Evolutionary conservation across 2,888 invertebrate genomes (phyloP).

Genomic region (Sarcophaga caerulescens): DNA sequence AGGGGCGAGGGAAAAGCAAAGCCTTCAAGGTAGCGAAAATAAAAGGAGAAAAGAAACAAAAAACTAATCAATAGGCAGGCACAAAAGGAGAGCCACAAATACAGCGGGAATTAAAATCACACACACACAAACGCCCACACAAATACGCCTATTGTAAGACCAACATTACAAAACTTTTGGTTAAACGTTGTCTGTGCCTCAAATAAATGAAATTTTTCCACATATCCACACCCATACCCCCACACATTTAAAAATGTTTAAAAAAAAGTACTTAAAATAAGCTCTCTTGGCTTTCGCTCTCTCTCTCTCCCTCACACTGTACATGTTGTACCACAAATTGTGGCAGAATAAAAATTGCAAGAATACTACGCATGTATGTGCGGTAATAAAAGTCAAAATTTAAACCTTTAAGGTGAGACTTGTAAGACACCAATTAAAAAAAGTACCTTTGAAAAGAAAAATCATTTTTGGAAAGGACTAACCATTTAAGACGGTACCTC

Average conservation of each 20-base stretch:
- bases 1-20: background rate
- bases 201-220: too few species aligned
- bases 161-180: too few species aligned
- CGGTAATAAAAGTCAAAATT: slow-evolving; percentile 39
- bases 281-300: background rate
- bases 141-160: background rate
- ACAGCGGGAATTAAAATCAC: slow-evolving; percentile 26
- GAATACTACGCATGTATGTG: background rate
- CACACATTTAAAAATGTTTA: too few species aligned
- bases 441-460: too few species aligned
- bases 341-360: slow-evolving; percentile 51
- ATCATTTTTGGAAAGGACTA: too few species aligned
- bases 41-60: background rate
- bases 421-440: background rate
- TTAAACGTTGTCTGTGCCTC: too few species aligned
- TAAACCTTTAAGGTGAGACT: slow-evolving; percentile 11
- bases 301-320: background rate
- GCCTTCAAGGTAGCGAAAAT: background rate
- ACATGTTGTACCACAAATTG: slow-evolving; percentile 36
- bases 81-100: slow-evolving; percentile 38
- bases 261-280: background rate
- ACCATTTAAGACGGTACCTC: too few species aligned
- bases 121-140: background rate
- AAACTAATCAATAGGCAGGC: slow-evolving; percentile 38
- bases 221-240: too few species aligned